A percentile compares a stretch with the other conserved stretches of the same genome.
Evolutionary conservation across 2,113 vertebrate genomes (phyloP).

Genomic region (Plestiodon gilberti): DNA sequence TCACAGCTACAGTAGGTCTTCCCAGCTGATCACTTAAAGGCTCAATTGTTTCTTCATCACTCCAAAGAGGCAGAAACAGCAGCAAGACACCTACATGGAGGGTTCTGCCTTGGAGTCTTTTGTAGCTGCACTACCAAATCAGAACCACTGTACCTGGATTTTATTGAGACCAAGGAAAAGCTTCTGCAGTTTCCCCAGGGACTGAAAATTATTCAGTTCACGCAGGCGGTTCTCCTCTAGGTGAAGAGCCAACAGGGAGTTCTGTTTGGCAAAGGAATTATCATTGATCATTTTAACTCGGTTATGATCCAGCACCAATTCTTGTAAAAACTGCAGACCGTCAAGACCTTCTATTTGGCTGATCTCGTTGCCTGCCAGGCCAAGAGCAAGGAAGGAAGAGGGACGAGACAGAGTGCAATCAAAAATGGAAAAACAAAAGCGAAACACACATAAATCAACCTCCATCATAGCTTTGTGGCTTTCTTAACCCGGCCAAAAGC

Average conservation of each 20-base stretch:
- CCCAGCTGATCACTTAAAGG: too few species aligned
- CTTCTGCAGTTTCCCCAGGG: constrained; percentile 79
- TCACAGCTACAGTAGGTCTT: neutral
- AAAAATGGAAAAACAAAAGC: neutral
- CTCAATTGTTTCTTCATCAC: neutral
- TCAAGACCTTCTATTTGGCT: constrained; percentile 87
- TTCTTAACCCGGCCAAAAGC: neutral
- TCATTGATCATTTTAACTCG: constrained; percentile 78
- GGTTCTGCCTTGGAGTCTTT: neutral
- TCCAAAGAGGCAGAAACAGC: neutral
- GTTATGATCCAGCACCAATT: constrained; percentile 86
- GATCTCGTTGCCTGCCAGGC: constrained; percentile 82
- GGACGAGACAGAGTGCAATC: neutral
- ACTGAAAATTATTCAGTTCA: constrained; percentile 80
- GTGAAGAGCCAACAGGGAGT: constrained; percentile 77
- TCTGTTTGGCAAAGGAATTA: constrained; percentile 81
- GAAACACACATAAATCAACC: neutral
- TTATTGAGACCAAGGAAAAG: constrained; percentile 86
- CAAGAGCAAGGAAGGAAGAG: neutral
- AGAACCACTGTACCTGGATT: constrained; percentile 80
- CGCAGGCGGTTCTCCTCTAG: constrained; percentile 84
- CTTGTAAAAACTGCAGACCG: constrained; percentile 77
- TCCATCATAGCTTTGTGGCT: neutral
- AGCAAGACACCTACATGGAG: neutral
- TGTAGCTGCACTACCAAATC: neutral